Base-by-base conservation (phyloP, 2,113 vertebrate genomes). In the Leucosticte australis region DNA sequence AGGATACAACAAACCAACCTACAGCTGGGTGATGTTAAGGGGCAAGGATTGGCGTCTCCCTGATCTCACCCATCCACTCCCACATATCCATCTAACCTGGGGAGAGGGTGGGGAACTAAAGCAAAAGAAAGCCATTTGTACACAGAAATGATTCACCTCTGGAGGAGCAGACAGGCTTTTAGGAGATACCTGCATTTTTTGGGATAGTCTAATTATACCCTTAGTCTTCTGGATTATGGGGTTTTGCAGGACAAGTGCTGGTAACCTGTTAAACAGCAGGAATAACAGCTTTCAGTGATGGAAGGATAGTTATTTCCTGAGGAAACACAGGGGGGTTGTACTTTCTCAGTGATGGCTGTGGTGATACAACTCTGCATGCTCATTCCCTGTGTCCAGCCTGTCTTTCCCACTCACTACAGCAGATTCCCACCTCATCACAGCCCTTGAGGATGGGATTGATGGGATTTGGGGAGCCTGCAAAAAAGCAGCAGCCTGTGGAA, bases 241-340 rank as follows among this genome's bases (percentile, higher is more conserved):
- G n/a, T 74, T 35, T 63, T 80, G 47, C 67, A 69, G 55, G 59
- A 59, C 11, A 33, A 49, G 24, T 44, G 37, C 50, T 57, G 49
- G 22, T 60, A 53, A 8, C 41, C 37, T 53, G 35, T 44, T 74
- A 67, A 73, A 26, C 57, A 47, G 46, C 67, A 62, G 55, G 20
- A 73, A 3, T 26, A 47, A 44, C 4, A 4, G 44, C 60, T 31
- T 60, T 17, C 18, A 52, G 52, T 37, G 35, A 47, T 17, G 31
- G 83, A 68, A 73, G 17, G 24, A 33, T 8, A 27, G 52, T 33
- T 63, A 57, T 39, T 73, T 64, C 0, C 1, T 24, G 33, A 56
- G 41, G 60, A 70, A 60, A 27, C 4, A 6, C 1, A 0, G n/a
- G 20, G 26, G 2, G 5, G 63, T 27, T 68, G n/a, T 50, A 14